Base-by-base conservation (phyloP, 2,113 vertebrate species). In the Cryptotis parvus region DNA sequence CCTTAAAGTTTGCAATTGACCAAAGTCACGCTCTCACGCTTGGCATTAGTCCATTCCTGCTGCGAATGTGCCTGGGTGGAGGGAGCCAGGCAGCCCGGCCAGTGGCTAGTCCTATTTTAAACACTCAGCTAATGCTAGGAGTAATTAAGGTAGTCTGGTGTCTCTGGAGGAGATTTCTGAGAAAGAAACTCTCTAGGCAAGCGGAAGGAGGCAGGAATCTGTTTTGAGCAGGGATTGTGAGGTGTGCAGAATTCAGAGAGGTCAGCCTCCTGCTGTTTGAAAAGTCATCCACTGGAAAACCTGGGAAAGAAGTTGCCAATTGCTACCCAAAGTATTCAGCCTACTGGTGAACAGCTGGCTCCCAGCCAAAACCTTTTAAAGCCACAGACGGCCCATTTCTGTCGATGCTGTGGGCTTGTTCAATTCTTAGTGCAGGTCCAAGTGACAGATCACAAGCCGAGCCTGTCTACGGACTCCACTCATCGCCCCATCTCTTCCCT, bases 281-380 rank as follows among this genome's bases (percentile, higher is more conserved):
- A 95, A 93, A 74, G 31, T 75, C 68, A 93, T 72, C 39, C 84
- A 84, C 63, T 68, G 61, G 35, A 92, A 95, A 91, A 90, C 41
- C 76, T 72, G n/a, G 90, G 49, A 94, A 90, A 96, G 39, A 93
- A 79, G 76, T 92, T 77, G 80, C 39, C 35, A 76, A 58, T 90
- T 55, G 16, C 69, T 92, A 49, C 75, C 45, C 74, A 74, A 43
- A 80, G 35, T 79, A 94, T 79, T 89, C 45, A 82, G 45, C 52
- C 61, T 88, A 58, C 89, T 55, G 41, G 14, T 74, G 52, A 87
- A 82, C 80, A 69, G 22, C 45, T 92, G 93, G 58, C 49, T 14
- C 33, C 10, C 58, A 55, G 80, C 73, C 94, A 87, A 72, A 88
- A 79, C 33, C 2, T 66, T 55, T 49, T 94, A 93, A 92, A 94